phyloP scores from a whole-genome alignment of 2,797 vertebrate genomes.

The Alfaro cultratus region DNA sequence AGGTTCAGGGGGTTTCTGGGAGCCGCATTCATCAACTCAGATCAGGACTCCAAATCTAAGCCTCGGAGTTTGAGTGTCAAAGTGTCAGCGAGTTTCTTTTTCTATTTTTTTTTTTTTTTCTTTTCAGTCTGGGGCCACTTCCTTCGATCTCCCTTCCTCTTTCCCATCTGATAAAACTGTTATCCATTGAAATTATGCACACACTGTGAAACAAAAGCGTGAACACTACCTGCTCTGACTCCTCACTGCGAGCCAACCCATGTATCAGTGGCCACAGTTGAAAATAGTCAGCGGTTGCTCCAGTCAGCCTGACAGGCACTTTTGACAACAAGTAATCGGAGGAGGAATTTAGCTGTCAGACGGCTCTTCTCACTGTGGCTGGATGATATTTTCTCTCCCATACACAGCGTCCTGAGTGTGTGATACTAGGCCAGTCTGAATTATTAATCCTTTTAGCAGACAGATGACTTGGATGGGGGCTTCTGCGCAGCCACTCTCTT shows the following conservation, averaged over 20 bases:
- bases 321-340: conserved; percentile 31
- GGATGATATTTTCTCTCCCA: conserved; percentile 31
- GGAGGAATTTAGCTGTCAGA: conserved; percentile 32
- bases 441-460: conserved; percentile 75
- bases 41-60: conserved; percentile 21
- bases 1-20: conserved; percentile 43
- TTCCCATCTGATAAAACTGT: conserved; percentile 3
- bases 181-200: not conserved
- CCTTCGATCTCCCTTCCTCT: not conserved
- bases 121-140: not conserved
- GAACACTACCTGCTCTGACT: conserved; percentile 1
- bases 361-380: conserved; percentile 16
- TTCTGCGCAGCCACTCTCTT: conserved; percentile 55
- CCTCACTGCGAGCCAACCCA: not conserved
- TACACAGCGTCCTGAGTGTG: conserved; percentile 48
- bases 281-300: conserved; percentile 12
- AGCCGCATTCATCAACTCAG: conserved; percentile 49
- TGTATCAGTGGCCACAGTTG: not conserved
- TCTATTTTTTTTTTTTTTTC: too few relatives aligned
- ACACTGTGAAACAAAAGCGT: conserved; percentile 2
- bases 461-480: conserved; percentile 58
- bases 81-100: conserved; percentile 33
- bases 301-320: conserved; percentile 21
- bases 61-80: conserved; percentile 34
- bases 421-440: conserved; percentile 65